These are phyloP conservation scores for Acanthoscelides obtectus DNA, from an alignment of 2,888 invertebrate species.

Conservation along the genomic window DNA sequence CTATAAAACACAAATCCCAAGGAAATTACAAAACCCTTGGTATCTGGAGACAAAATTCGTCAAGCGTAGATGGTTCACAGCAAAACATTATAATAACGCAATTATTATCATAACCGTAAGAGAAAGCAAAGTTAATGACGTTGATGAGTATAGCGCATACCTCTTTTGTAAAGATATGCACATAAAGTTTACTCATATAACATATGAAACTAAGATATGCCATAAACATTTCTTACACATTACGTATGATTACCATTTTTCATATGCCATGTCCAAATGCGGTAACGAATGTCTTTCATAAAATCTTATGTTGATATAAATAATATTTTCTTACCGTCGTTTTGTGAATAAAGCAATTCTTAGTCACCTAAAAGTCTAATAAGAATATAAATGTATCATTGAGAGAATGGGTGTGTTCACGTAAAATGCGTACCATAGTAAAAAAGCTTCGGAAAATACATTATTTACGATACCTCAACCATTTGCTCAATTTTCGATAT, in stretches of 20 bases:
- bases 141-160: not conserved
- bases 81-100: not conserved
- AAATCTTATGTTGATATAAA: not conserved
- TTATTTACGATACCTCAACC: too few species aligned
- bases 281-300: not conserved
- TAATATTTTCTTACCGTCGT: not conserved
- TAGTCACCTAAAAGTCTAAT: too few species aligned
- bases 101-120: not conserved
- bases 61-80: not conserved
- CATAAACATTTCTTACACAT: not conserved
- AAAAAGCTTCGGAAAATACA: too few species aligned
- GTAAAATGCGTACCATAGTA: too few species aligned
- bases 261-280: not conserved
- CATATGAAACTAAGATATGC: not conserved
- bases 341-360: not conserved
- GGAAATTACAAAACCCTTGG: too few species aligned
- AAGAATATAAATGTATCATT: too few species aligned
- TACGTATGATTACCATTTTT: not conserved
- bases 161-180: not conserved
- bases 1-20: too few species aligned
- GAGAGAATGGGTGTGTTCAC: too few species aligned
- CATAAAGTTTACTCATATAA: too few species aligned
- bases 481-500: too few species aligned
- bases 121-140: not conserved
- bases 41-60: too few species aligned